Conservation (phyloP, 2,113 vertebrate genomes). For the Macquaria ambigua region DNA sequence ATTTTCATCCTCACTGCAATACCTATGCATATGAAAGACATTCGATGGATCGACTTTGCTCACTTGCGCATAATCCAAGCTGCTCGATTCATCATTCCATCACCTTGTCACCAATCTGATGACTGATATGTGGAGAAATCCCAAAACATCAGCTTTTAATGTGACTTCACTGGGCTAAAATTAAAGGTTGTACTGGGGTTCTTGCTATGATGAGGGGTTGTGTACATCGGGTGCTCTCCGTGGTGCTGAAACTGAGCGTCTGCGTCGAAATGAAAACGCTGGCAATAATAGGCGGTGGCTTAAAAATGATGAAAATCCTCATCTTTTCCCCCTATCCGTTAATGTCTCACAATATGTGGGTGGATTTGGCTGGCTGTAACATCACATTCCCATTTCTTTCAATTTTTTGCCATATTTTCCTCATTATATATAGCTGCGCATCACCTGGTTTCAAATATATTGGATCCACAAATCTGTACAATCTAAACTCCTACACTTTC, state of each 20-base stretch:
- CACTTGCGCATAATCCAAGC: slow-evolving; percentile 41
- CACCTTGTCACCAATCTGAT: slow-evolving; percentile 10
- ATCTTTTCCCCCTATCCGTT: not conserved
- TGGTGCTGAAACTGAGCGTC: slow-evolving; percentile 83
- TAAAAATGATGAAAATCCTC: not conserved
- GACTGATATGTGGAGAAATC: not conserved
- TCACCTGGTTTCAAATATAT: slow-evolving; percentile 3
- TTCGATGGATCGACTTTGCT: slow-evolving; percentile 25
- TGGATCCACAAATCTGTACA: not conserved
- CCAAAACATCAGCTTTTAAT: not conserved
- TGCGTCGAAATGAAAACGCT: slow-evolving; percentile 46
- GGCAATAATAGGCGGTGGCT: slow-evolving; percentile 63
- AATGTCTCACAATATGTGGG: not conserved
- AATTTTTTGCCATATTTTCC: not conserved
- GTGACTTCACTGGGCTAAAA: rapidly evolving
- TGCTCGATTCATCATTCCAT: slow-evolving; percentile 44
- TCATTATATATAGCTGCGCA: not conserved
- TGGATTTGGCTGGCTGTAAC: not conserved
- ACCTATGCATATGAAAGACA: not conserved
- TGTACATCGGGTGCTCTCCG: slow-evolving; percentile 77
- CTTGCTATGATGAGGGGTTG: not conserved
- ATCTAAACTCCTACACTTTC: rapidly evolving
- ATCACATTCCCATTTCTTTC: not conserved
- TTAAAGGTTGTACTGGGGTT: not conserved
- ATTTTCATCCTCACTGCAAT: slow-evolving; percentile 34